A percentile compares a stretch with the other conserved stretches of the same genome.
Evolutionary conservation across 1,140 invertebrate species (phyloP).

Genomic region (Hormaphis cornu): DNA sequence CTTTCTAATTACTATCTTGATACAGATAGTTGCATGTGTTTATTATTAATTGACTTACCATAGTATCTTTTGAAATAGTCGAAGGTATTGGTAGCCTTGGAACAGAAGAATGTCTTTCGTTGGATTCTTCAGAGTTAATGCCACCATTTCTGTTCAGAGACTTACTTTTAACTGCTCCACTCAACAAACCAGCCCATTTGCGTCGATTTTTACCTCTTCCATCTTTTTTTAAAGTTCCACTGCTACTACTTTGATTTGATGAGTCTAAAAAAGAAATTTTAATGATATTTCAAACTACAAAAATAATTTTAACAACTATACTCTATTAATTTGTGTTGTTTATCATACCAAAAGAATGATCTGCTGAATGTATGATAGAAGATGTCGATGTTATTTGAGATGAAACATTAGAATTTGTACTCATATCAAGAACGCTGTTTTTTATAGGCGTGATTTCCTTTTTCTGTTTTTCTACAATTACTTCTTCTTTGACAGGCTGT

Average conservation of each 20-base stretch:
- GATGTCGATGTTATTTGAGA: conserved; percentile 3
- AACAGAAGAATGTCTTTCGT: conserved; percentile 38
- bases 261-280: conserved; percentile 35
- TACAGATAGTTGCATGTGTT: too few relatives aligned
- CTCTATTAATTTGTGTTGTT: not conserved
- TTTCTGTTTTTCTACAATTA: not conserved
- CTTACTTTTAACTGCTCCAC: conserved; percentile 37
- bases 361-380: conserved; percentile 4
- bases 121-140: not conserved
- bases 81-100: conserved; percentile 58
- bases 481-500: not conserved
- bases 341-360: conserved; percentile 18
- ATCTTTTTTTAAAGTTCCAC: conserved; percentile 37
- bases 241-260: conserved; percentile 35
- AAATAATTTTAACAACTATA: not conserved
- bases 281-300: not conserved
- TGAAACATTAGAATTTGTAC: not conserved
- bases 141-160: conserved; percentile 10
- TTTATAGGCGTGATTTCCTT: not conserved
- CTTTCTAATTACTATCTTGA: too few relatives aligned
- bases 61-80: conserved; percentile 62
- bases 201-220: conserved; percentile 37
- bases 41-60: conserved; percentile 49
- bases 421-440: conserved; percentile 1
- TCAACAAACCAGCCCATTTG: conserved; percentile 39